Evolutionary conservation across 2,888 invertebrate species (phyloP), one percentile per base, ranked within the genome.

Genomic region (Lacanobia oleracea): DNA sequence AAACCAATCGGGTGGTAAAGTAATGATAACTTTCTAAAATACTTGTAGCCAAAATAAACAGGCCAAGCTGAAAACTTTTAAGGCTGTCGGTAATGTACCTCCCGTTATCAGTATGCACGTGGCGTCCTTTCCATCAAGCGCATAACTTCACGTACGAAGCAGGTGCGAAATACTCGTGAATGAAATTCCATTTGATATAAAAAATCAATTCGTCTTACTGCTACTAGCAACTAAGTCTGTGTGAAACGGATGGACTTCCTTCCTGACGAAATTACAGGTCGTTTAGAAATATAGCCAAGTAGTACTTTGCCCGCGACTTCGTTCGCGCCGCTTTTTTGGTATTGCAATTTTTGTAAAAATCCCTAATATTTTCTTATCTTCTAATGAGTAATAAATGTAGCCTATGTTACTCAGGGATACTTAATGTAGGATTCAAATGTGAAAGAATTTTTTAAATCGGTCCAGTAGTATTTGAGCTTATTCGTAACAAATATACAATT

Each of bases 121-220:
- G 77, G 88, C 89, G 90, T 88, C 73, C 74, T 75, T 72, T 86
- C 76, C 78, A 79, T 87, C 73, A 81, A 81, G 78, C 87, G 89
- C 92, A 93, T 93, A 91, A 78, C 88, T 84, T 80, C 89, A 91
- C 93, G 92, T 91, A 88, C 88, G 61, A 61, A 76, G 77, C 93
- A 92, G 91, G 93, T 93, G 93, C 90, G 82, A 89, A 90, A 81
- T 83, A 82, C 72, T 74, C 72, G 75, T 77, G 77, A 75, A 73
- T 80, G 71, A 82, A 79, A 79, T 79, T 73, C 68, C 57, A 48
- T 78, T 57, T 59, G 56, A 77, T 18, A 61, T 45, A 48, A 75
- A 67, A 50, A 43, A 50, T 10, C 40, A 43, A 48, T 54, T 21
- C 18, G 18, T 61, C 43, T 56, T 57, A 70, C 27, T 51, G 18